Evolutionary conservation across 2,113 vertebrate species (phyloP).

Genomic region (Theristicus caerulescens): DNA sequence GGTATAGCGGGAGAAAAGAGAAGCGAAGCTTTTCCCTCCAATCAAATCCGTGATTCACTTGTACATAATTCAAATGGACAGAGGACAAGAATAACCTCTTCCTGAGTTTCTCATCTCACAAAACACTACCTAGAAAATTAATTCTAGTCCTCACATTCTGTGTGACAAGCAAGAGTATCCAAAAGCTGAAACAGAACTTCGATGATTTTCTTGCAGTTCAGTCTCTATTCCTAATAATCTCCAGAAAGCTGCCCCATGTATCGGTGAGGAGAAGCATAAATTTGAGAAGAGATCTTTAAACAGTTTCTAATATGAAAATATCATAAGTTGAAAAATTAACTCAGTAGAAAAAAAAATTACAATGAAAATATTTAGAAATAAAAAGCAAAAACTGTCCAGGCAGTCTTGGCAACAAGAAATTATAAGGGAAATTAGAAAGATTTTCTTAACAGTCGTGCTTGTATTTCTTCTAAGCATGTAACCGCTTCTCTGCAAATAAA

Average conservation of each 20-base stretch:
- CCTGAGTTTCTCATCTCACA: neutral
- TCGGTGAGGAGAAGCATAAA: neutral
- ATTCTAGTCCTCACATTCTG: neutral
- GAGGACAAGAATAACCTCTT: neutral
- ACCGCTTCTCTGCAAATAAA: neutral
- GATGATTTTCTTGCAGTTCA: neutral
- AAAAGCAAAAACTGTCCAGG: neutral
- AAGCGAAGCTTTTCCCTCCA: neutral
- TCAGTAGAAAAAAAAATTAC: neutral
- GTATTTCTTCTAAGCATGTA: neutral
- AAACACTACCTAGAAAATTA: neutral
- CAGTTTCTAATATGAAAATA: neutral
- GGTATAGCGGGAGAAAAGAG: neutral
- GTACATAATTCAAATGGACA: neutral
- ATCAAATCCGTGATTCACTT: neutral
- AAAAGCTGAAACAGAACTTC: neutral
- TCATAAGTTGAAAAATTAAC: neutral
- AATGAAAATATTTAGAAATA: neutral
- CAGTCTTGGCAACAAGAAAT: neutral
- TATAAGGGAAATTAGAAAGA: neutral
- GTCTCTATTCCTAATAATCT: neutral
- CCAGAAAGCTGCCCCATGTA: neutral
- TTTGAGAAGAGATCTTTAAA: neutral
- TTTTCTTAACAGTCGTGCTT: neutral
- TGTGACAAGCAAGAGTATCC: neutral